Conservation (phyloP, 2,113 vertebrate genomes). For the Alectura lathami region DNA sequence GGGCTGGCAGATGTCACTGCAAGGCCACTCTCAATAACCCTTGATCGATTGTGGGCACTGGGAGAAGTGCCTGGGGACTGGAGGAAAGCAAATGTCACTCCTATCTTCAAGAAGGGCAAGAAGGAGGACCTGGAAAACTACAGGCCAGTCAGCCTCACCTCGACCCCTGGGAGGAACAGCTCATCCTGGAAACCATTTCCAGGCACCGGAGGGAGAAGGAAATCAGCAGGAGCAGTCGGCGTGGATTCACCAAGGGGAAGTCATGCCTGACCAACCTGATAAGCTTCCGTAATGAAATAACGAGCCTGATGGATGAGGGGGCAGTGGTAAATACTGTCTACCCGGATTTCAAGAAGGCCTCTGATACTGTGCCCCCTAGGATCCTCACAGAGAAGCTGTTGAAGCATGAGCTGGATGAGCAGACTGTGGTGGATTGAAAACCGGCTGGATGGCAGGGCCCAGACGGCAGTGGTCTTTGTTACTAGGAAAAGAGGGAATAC, state of each 20-base stretch:
- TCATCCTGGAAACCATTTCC: not conserved
- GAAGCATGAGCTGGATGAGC: not conserved
- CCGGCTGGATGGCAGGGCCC: too few relatives aligned
- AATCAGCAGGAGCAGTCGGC: not conserved
- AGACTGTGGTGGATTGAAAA: not conserved
- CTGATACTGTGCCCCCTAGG: too few relatives aligned
- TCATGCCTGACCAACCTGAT: not conserved
- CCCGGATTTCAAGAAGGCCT: too few relatives aligned
- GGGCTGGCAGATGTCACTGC: not conserved
- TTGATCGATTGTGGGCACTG: not conserved
- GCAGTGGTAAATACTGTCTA: too few relatives aligned
- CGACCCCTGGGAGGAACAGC: not conserved
- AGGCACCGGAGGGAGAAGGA: not conserved
- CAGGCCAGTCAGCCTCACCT: not conserved
- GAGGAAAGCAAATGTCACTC: not conserved
- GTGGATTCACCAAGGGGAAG: not conserved
- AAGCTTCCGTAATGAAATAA: not conserved
- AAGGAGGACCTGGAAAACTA: not conserved
- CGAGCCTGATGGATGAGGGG: not conserved
- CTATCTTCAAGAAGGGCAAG: not conserved
- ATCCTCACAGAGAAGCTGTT: not conserved
- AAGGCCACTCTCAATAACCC: not conserved
- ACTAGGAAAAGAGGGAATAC: not conserved
- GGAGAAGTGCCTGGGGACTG: not conserved
- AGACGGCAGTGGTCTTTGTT: not conserved